phyloP scores from a whole-genome alignment of 2,113 vertebrate species.

The Eudyptes chrysolophus region DNA sequence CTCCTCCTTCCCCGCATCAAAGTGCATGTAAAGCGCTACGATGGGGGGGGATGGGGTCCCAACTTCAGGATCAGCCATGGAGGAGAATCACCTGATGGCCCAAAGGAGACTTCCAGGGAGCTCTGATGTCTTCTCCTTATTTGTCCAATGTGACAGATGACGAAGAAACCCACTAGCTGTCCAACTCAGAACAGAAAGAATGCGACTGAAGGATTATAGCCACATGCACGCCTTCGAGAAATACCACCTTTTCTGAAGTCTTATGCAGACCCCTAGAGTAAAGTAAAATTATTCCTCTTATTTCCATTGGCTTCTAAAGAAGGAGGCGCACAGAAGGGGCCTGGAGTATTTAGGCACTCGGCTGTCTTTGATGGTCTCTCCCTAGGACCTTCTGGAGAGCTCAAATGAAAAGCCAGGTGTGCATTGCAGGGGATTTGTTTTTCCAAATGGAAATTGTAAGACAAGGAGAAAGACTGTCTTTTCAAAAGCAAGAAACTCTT shows the following conservation, averaged over 20 bases:
- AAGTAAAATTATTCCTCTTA: neutral
- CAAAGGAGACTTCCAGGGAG: neutral
- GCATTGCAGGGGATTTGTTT: neutral
- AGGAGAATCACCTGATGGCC: neutral
- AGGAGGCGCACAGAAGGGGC: neutral
- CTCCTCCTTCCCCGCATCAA: neutral
- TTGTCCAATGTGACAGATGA: neutral
- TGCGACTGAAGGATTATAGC: neutral
- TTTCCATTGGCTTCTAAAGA: neutral
- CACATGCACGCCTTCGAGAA: neutral
- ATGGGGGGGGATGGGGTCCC: neutral
- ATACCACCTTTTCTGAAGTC: neutral
- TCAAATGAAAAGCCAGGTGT: slow-evolving; percentile 20
- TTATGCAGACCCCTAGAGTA: neutral
- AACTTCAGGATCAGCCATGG: neutral
- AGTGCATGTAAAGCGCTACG: neutral
- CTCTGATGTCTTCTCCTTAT: neutral
- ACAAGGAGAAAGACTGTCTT: neutral
- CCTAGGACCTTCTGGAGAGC: neutral
- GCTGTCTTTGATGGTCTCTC: neutral
- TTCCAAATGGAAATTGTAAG: neutral
- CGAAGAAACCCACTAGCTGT: neutral
- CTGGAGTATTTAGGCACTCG: neutral
- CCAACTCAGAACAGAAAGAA: neutral
- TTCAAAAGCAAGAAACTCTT: neutral